A percentile compares a stretch with the other conserved stretches of the same genome.
Evolutionary conservation across 2,888 invertebrate genomes (phyloP).

Genomic region (Scaptomyza cyrtandrae): DNA sequence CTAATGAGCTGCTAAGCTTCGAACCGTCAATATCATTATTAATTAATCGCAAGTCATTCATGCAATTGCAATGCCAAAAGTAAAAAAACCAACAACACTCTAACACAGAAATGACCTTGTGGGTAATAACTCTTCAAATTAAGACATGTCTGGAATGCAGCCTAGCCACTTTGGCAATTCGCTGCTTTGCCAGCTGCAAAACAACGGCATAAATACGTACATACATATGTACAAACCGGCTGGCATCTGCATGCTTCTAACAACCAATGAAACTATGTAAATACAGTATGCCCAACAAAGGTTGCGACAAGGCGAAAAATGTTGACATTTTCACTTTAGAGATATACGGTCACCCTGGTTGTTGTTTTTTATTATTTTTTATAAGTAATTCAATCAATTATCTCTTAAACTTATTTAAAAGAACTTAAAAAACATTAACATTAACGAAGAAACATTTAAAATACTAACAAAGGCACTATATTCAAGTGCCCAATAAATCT

Average conservation of each 20-base stretch:
- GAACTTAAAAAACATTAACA: too few relatives aligned
- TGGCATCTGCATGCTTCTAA: slow-evolving; percentile 72
- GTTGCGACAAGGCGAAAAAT: too few relatives aligned
- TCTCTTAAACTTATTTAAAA: too few relatives aligned
- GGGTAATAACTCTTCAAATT: slow-evolving; percentile 75
- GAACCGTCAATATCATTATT: slow-evolving; percentile 3
- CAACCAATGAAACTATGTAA: slow-evolving; percentile 27
- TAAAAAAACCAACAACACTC: slow-evolving; percentile 13
- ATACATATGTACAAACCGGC: slow-evolving; percentile 58
- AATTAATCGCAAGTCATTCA: slow-evolving; percentile 46
- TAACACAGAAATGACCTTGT: slow-evolving; percentile 68
- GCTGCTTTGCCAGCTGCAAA: slow-evolving; percentile 53
- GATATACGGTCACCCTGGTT: too few relatives aligned
- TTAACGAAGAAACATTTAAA: too few relatives aligned
- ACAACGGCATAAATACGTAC: slow-evolving; percentile 25
- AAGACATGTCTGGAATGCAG: slow-evolving; percentile 77
- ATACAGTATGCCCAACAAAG: too few relatives aligned
- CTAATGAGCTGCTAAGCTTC: slow-evolving; percentile 22
- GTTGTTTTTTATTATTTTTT: too few relatives aligned
- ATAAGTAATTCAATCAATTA: too few relatives aligned
- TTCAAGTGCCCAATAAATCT: too few relatives aligned
- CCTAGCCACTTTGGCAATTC: slow-evolving; percentile 68
- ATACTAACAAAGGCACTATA: too few relatives aligned
- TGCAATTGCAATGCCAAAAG: slow-evolving; percentile 33
- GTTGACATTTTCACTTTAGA: too few relatives aligned